Conservation (phyloP, 64 coral and sea anemone genomes). For the Astreopora myriophthalma region DNA sequence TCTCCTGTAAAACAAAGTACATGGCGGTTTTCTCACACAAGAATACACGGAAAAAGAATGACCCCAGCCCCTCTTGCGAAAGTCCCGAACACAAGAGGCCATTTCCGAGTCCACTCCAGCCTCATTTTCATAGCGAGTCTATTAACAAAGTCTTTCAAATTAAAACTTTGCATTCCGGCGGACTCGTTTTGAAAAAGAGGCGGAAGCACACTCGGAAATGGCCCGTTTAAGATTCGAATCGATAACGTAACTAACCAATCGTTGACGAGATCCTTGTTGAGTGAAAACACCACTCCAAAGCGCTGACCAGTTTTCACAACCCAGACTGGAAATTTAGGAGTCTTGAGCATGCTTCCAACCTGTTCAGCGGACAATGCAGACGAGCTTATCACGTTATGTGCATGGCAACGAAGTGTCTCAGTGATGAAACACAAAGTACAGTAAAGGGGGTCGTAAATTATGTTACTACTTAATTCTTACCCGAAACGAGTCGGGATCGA, state of each 20-base stretch:
- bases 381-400: not conserved
- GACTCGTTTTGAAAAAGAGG: no score
- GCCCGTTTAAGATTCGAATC: no score
- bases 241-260: conserved; percentile 60
- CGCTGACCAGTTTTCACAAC: conserved; percentile 76
- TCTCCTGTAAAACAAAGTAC: conserved; percentile 68
- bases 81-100: no score
- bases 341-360: conserved; percentile 92
- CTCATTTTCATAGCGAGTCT: not conserved
- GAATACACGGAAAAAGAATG: no score
- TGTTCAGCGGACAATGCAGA: not conserved
- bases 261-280: conserved; percentile 85
- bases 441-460: not conserved
- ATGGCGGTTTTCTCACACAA: not conserved
- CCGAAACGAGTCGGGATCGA: conserved; percentile 58
- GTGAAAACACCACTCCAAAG: conserved; percentile 72
- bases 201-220: no score
- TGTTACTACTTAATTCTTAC: conserved; percentile 7
- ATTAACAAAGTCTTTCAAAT: not conserved
- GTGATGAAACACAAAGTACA: not conserved
- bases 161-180: no score
- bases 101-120: no score
- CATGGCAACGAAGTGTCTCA: not conserved
- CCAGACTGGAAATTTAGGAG: conserved; percentile 85
- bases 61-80: no score